Evolutionary conservation across 1,140 invertebrate genomes (phyloP).

Genomic region (Atopsyche davidsoni): DNA sequence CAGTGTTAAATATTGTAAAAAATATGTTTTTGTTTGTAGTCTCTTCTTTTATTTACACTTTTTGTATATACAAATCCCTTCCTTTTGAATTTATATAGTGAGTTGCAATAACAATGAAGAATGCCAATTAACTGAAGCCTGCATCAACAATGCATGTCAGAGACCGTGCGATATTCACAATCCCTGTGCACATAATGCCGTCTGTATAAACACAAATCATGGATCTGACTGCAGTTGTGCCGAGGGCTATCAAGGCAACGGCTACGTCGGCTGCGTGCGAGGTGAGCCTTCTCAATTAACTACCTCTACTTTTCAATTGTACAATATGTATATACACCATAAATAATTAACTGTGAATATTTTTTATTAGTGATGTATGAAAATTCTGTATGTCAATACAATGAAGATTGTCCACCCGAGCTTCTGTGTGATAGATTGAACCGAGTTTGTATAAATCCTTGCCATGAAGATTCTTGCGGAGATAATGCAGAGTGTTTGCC

Average conservation of each 20-base stretch:
- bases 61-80: slow-evolving; percentile 34
- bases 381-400: slow-evolving; percentile 76
- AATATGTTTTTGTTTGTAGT: slow-evolving; percentile 3
- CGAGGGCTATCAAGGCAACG: slow-evolving; percentile 81
- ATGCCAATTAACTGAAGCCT: slow-evolving; percentile 73
- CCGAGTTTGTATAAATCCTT: slow-evolving; percentile 77
- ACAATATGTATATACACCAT: background rate
- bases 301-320: background rate
- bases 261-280: slow-evolving; percentile 68
- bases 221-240: slow-evolving; percentile 77
- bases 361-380: slow-evolving; percentile 53
- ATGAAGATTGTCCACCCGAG: slow-evolving; percentile 79
- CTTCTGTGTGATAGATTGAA: slow-evolving; percentile 76
- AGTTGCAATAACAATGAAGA: slow-evolving; percentile 76
- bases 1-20: slow-evolving; percentile 9
- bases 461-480: slow-evolving; percentile 74
- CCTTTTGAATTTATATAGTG: slow-evolving; percentile 52
- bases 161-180: slow-evolving; percentile 76
- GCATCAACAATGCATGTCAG: slow-evolving; percentile 72
- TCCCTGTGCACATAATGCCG: slow-evolving; percentile 75
- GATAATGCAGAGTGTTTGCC: slow-evolving; percentile 75
- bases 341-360: slow-evolving; percentile 8
- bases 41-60: slow-evolving; percentile 19
- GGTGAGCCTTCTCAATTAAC: slow-evolving; percentile 50
- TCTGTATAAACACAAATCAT: slow-evolving; percentile 85